Conservation (phyloP, 2,113 vertebrate genomes). For the Centrocercus urophasianus region DNA sequence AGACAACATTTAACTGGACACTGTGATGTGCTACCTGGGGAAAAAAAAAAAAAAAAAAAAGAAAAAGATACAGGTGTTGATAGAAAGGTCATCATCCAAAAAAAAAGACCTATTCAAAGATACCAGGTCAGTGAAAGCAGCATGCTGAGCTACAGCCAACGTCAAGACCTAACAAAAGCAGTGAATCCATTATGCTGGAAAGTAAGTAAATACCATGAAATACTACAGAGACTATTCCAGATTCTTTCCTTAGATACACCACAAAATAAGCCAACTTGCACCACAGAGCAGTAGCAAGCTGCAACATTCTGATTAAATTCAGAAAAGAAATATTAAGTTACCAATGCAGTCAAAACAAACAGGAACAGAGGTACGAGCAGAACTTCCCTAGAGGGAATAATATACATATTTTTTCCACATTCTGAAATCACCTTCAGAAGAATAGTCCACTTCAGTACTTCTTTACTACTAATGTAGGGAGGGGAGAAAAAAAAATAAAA, state of each 20-base stretch:
- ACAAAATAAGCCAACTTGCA: neutral
- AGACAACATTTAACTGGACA: neutral
- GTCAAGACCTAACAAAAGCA: neutral
- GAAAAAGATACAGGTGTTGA: neutral
- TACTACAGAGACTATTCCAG: neutral
- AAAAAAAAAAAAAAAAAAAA: too few relatives aligned
- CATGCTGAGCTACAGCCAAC: neutral
- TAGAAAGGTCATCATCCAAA: neutral
- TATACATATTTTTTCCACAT: too few relatives aligned
- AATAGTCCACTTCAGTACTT: neutral
- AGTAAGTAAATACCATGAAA: neutral
- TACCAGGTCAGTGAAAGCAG: neutral
- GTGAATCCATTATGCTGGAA: neutral
- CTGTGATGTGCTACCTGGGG: neutral
- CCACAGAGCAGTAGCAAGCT: neutral
- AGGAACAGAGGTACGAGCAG: neutral
- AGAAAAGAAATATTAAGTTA: accelerated
- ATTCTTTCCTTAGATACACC: neutral
- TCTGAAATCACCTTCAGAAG: neutral
- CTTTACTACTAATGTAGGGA: neutral
- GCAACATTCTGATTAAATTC: neutral
- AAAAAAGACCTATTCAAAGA: neutral
- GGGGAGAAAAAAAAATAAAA: too few relatives aligned
- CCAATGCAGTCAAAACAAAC: neutral
- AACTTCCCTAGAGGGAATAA: neutral